Evolutionary conservation across 1,140 invertebrate species (phyloP), one percentile per base, ranked within the genome.

Genomic region (Popillia japonica): DNA sequence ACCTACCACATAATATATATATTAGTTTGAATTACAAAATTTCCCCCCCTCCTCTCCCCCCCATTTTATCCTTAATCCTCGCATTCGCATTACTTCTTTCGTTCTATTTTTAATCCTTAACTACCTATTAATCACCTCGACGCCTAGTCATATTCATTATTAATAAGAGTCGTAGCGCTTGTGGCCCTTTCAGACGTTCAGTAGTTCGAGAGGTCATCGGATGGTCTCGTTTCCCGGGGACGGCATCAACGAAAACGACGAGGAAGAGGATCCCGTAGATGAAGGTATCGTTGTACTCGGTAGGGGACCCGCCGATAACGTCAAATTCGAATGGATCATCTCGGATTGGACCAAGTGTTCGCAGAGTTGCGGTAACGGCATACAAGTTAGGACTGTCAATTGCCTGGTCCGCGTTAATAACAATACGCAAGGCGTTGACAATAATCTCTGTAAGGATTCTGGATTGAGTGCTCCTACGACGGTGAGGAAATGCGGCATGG

Each of bases 281-380:
- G 61, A 68, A 2, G 79, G 82, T 40, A 82, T 85, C 6, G 85
- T 88, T 27, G 82, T 87, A 42, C 83, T 89, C 6, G 87, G 87
- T 10, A 88, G 87, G 86, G 87, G 88, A 41, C 77, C 83, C 75
- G 79, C 84, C 6, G 90, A 86, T 23, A 89, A 90, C 77, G 87
- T 92, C 78, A 89, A 92, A 82, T 95, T 95, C 84, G 91, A 93
- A 82, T 97, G 95, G 95, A 88, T 92, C 79, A 91, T 93, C 6
- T 92, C 93, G 0, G 91, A 94, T 34, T 97, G 95, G 95, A 95
- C 95, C 0, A 89, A 91, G 40, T 98, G 97, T 87, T 96, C 94
- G 2, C 92, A 94, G 82, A 92, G 92, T 9, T 98, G 96, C 84
- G 93, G 93, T 41, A 92, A 91, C 76, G 95, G 94, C 3, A 88